These are phyloP conservation scores for Acleris emargana DNA, from an alignment of 2,888 invertebrate genomes.

Conservation along the genomic window DNA sequence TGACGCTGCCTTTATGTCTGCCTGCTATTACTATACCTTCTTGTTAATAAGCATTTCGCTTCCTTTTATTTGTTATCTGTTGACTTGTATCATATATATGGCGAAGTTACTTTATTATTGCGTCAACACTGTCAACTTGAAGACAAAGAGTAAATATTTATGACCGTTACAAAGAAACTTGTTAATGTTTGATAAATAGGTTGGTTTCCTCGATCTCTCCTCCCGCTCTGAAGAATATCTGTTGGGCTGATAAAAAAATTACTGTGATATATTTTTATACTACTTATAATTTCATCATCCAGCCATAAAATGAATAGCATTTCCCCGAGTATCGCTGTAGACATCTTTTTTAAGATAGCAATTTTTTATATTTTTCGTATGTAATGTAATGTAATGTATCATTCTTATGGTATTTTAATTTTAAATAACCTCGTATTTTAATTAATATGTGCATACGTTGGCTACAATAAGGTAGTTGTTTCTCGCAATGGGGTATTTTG, in stretches of 20 bases:
- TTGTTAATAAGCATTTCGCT: neutral
- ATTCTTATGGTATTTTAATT: constrained; percentile 29
- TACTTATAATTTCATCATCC: constrained; percentile 63
- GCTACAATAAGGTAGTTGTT: constrained; percentile 71
- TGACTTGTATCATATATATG: constrained; percentile 3
- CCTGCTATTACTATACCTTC: constrained; percentile 35
- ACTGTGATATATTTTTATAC: constrained; percentile 82
- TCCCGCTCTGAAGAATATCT: constrained; percentile 48
- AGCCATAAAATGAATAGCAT: constrained; percentile 54
- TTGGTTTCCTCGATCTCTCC: constrained; percentile 54
- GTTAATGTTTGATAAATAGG: neutral
- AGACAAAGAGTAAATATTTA: neutral
- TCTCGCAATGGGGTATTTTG: constrained; percentile 63
- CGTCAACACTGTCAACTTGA: neutral
- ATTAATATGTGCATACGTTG: constrained; percentile 40
- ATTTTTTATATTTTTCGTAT: constrained; percentile 31
- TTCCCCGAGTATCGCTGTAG: constrained; percentile 52
- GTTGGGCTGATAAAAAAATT: constrained; percentile 77
- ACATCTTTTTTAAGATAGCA: constrained; percentile 46
- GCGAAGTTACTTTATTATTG: neutral
- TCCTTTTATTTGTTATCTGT: neutral
- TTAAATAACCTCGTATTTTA: constrained; percentile 25
- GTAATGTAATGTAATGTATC: constrained; percentile 34
- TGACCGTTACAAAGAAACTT: constrained; percentile 6
- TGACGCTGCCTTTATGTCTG: constrained; percentile 41